These are phyloP conservation scores for Phataginus tricuspis DNA, from an alignment of 2,797 vertebrate species.

Conservation along the genomic window DNA sequence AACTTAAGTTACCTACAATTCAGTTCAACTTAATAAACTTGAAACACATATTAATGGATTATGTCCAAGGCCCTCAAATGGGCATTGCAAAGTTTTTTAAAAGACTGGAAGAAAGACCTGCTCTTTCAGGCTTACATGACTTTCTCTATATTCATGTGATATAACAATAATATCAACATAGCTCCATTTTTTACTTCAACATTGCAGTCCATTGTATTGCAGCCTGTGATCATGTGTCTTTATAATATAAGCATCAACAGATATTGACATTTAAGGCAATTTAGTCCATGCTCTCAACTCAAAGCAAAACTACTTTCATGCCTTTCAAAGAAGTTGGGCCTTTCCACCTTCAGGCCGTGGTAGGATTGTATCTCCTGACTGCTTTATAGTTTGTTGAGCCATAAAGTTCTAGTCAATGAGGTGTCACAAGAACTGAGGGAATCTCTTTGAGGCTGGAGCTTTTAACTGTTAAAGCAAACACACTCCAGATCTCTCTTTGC, in stretches of 20 bases:
- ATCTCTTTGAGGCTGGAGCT: not conserved
- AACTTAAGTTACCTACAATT: slow-evolving; percentile 3
- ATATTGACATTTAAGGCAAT: not conserved
- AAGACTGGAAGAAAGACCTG: not conserved
- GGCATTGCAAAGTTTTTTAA: not conserved
- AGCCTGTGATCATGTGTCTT: not conserved
- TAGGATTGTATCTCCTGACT: not conserved
- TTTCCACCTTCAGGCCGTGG: not conserved
- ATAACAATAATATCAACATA: not conserved
- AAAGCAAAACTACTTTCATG: not conserved
- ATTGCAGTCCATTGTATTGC: not conserved
- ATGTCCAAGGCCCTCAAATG: slow-evolving; percentile 4
- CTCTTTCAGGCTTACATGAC: not conserved
- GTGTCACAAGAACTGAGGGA: not conserved
- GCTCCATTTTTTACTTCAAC: not conserved
- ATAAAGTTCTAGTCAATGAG: not conserved
- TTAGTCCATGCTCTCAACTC: not conserved
- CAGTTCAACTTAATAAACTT: not conserved
- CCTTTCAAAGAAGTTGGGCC: not conserved
- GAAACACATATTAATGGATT: not conserved
- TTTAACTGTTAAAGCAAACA: not conserved
- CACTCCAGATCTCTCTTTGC: not conserved
- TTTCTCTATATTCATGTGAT: not conserved
- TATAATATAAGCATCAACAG: not conserved
- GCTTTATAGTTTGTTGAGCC: not conserved